phyloP scores from a whole-genome alignment of 2,888 invertebrate genomes.

The Acanthosepion lycidas region DNA sequence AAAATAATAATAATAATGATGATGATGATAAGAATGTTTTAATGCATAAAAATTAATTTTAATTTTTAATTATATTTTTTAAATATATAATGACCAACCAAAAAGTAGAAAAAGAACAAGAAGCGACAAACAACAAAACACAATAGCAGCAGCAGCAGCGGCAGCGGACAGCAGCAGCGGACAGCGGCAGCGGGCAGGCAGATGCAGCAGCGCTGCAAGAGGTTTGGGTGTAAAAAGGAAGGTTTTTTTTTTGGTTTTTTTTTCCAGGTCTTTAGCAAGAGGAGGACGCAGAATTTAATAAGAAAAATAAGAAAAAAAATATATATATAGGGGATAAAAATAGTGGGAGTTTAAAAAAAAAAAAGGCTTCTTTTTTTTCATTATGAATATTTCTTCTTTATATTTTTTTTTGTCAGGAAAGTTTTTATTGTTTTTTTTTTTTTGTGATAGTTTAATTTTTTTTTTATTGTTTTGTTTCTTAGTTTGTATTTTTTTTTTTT shows the following conservation, averaged over 20 bases:
- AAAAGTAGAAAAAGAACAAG: neutral
- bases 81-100: neutral
- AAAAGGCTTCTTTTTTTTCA: neutral
- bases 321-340: neutral
- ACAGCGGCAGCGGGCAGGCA: slow-evolving; percentile 11
- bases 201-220: slow-evolving; percentile 40
- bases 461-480: neutral
- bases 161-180: slow-evolving; percentile 4
- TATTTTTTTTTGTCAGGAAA: neutral
- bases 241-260: neutral
- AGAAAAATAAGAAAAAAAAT: neutral
- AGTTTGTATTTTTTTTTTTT: neutral
- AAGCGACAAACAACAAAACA: slow-evolving; percentile 37
- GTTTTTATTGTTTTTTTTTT: neutral
- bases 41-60: slow-evolving; percentile 8
- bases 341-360: neutral
- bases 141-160: slow-evolving; percentile 22
- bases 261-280: neutral
- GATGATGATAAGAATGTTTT: neutral
- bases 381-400: neutral
- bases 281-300: neutral
- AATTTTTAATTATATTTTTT: neutral
- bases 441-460: neutral
- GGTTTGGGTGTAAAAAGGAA: slow-evolving; percentile 34
- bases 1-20: neutral